Evolutionary conservation across 2,113 vertebrate genomes (phyloP).

Genomic region (Rhadina sibilatrix): DNA sequence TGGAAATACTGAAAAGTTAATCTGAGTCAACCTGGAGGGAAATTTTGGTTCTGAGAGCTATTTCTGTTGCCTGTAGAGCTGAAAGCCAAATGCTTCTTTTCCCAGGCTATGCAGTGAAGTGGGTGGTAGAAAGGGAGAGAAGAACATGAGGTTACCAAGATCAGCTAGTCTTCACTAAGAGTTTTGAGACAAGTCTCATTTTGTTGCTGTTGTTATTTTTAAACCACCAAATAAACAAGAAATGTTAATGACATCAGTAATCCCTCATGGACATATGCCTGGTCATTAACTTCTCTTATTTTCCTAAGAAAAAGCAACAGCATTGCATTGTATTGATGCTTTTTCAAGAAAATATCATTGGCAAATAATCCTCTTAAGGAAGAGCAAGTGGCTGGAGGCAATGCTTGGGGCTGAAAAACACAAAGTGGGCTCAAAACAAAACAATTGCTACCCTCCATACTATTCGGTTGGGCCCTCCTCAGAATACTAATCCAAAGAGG

Average conservation of each 20-base stretch:
- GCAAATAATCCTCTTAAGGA: slow-evolving; percentile 74
- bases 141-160: neutral
- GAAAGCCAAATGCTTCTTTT: slow-evolving; percentile 1
- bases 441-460: slow-evolving; percentile 31
- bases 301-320: slow-evolving; percentile 64
- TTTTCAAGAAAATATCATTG: slow-evolving; percentile 68
- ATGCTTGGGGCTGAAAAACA: slow-evolving; percentile 64
- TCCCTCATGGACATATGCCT: neutral
- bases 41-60: neutral
- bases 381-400: slow-evolving; percentile 73
- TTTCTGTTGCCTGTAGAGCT: neutral
- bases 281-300: slow-evolving; percentile 58
- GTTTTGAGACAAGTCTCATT: neutral
- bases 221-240: slow-evolving; percentile 24
- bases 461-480: neutral
- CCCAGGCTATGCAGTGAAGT: neutral
- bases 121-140: neutral
- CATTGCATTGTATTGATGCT: slow-evolving; percentile 48
- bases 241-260: slow-evolving; percentile 37
- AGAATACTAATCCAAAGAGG: slow-evolving; percentile 53
- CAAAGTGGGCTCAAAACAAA: slow-evolving; percentile 49
- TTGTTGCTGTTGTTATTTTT: neutral
- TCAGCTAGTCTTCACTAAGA: neutral
- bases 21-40: neutral
- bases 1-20: neutral